A percentile compares a stretch with the other conserved stretches of the same genome.
Conservation (phyloP, 2,888 invertebrate genomes). For the Sepiola atlantica region DNA sequence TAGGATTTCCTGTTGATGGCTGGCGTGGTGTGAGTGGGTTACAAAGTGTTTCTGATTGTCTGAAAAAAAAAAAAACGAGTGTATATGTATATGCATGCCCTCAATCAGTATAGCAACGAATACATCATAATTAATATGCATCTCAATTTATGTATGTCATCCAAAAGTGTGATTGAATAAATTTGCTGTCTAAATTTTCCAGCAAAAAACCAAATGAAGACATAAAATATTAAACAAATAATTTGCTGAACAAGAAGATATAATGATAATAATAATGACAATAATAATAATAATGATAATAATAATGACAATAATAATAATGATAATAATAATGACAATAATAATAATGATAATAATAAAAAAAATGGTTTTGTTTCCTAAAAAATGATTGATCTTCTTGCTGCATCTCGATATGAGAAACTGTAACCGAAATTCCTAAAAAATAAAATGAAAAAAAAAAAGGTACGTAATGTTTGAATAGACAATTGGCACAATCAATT, state of each 20-base stretch:
- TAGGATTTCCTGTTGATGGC: no score
- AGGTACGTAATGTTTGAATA: slow-evolving; percentile 4
- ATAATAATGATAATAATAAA: no score
- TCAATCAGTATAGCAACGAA: no score
- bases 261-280: no score
- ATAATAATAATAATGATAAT: no score
- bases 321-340: no score
- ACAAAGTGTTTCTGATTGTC: no score
- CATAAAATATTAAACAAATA: not conserved
- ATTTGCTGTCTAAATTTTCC: not conserved
- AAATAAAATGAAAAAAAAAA: not conserved
- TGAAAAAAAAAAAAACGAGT: no score
- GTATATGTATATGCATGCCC: no score
- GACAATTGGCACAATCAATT: not conserved
- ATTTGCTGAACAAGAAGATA: not conserved
- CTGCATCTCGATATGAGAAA: not conserved
- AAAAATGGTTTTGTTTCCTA: no score
- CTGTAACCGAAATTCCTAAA: not conserved
- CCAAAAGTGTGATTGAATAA: not conserved
- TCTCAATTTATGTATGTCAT: not conserved
- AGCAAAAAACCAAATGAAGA: not conserved
- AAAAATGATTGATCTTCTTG: not conserved
- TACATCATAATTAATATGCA: not conserved
- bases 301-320: no score
- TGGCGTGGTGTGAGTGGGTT: no score